Percentiles rank a stretch among this genome's conserved stretches.
phyloP scores from a whole-genome alignment of 2,113 vertebrate species.

The Oreochromis niloticus region DNA sequence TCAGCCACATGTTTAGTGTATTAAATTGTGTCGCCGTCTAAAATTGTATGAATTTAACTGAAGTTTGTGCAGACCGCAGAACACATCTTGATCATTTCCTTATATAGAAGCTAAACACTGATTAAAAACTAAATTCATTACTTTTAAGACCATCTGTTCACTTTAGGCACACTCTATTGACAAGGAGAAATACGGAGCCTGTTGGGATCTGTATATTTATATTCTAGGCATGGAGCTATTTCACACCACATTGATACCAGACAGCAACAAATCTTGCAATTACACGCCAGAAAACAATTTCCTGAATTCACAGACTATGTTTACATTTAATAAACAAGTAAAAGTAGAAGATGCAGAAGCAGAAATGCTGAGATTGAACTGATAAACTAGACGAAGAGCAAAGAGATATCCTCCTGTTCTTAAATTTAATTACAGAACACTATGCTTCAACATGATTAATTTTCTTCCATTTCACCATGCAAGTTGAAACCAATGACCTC shows the following conservation, averaged over 20 bases:
- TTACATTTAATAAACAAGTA: neutral
- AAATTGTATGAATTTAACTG: neutral
- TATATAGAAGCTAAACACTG: neutral
- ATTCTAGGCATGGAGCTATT: neutral
- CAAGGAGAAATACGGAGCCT: neutral
- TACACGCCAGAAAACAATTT: neutral
- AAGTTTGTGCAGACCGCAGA: rapidly evolving
- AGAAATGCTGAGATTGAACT: neutral
- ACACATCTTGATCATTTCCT: neutral
- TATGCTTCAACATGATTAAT: neutral
- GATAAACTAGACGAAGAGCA: neutral
- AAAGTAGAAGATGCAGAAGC: neutral
- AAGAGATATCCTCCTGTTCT: neutral
- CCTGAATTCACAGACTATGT: neutral
- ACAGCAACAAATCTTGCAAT: neutral
- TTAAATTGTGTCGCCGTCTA: rapidly evolving
- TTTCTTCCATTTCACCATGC: neutral
- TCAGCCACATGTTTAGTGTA: neutral
- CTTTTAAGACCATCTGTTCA: neutral
- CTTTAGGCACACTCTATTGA: neutral
- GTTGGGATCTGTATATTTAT: neutral
- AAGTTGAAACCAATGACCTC: neutral
- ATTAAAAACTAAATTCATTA: neutral
- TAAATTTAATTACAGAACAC: slow-evolving; percentile 21
- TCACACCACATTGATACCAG: slow-evolving; percentile 10